phyloP scores from a whole-genome alignment of 30 jellyfish, hydroid and myxozoan genomes.

The Catostylus mosaicus region DNA sequence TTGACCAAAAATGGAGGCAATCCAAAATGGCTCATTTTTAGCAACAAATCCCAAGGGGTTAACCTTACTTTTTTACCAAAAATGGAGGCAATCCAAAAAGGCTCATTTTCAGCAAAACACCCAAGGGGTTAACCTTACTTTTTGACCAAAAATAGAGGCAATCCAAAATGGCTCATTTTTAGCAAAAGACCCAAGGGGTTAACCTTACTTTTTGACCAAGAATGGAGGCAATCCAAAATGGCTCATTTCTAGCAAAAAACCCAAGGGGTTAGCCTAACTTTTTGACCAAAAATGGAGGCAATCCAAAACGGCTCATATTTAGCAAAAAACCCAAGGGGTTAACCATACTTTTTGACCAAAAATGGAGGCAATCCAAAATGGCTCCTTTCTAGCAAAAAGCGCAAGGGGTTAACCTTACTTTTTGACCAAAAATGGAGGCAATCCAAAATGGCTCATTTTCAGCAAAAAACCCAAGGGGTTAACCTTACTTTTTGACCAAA shows the following conservation, averaged over 20 bases:
- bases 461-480: background rate
- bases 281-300: background rate
- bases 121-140: background rate
- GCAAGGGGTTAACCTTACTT: background rate
- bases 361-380: background rate
- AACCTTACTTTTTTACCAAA: background rate
- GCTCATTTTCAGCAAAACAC: background rate
- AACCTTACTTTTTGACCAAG: background rate
- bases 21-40: background rate
- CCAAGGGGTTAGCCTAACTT: constrained; percentile 1
- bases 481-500: constrained; percentile 8
- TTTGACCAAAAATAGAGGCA: background rate
- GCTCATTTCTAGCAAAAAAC: background rate
- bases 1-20: background rate
- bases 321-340: background rate
- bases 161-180: background rate
- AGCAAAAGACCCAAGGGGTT: background rate
- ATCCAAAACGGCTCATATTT: background rate
- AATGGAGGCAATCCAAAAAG: background rate
- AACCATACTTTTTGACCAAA: background rate
- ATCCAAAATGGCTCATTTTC: background rate
- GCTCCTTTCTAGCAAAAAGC: background rate
- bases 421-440: background rate
- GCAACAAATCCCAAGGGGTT: background rate
- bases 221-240: too few species aligned